Conservation (phyloP, 2,113 vertebrate genomes). For the Setophaga coronata region DNA sequence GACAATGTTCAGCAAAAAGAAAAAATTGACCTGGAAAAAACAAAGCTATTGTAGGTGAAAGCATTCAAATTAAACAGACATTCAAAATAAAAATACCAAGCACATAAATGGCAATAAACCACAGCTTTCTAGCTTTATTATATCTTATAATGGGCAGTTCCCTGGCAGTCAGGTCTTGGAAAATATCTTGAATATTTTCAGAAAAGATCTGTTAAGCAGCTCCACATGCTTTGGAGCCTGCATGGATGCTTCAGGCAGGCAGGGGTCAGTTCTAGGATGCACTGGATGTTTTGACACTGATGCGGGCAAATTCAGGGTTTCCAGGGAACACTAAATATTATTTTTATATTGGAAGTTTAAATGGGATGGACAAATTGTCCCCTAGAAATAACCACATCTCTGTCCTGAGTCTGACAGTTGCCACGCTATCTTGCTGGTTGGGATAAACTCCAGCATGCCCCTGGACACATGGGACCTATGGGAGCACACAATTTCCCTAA, state of each 20-base stretch:
- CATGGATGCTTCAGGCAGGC: neutral
- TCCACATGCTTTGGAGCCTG: neutral
- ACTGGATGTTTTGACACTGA: neutral
- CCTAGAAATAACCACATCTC: neutral
- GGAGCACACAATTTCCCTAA: neutral
- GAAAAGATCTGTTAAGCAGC: neutral
- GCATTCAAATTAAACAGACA: neutral
- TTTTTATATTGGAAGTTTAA: neutral
- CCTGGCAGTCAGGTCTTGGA: neutral
- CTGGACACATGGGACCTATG: neutral
- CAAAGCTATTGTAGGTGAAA: neutral
- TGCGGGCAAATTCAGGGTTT: neutral
- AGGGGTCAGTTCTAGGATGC: neutral
- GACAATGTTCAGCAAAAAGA: slow-evolving; percentile 96
- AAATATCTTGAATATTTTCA: neutral
- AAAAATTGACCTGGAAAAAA: slow-evolving; percentile 90
- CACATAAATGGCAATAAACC: neutral
- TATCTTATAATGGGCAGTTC: neutral
- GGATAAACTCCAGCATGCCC: neutral
- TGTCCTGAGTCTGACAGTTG: neutral
- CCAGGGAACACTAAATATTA: neutral
- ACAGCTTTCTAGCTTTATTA: neutral
- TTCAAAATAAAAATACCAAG: neutral
- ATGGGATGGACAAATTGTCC: rapidly evolving
- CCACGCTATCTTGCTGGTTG: neutral